Evolutionary conservation across 2,888 invertebrate genomes (phyloP), one percentile per base, ranked within the genome.

Genomic region (Heteromyza rotundicornis): DNA sequence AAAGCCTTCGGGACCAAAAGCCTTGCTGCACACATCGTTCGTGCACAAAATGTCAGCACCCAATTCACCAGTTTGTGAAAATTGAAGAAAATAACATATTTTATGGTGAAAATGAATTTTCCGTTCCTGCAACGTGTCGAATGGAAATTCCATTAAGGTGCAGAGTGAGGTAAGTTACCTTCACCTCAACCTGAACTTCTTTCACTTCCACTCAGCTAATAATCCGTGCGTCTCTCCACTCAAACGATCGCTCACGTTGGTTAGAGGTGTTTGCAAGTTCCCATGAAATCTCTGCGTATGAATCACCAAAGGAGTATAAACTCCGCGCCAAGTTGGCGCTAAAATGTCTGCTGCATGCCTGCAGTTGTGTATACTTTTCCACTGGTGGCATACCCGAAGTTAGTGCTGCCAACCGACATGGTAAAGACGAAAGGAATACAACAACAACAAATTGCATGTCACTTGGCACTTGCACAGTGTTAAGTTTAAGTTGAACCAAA

Each of bases 221-320:
- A 32, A 32, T 17, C 50, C 36, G 20, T 16, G 23, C 49, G 50
- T 71, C 77, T 76, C 74, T 74, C 76, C n/a, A n/a, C n/a, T n/a
- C n/a, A n/a, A 77, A 74, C 74, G 77, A 77, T 74, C 74, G 77
- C 74, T 74, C 74, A 74, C 74, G 67, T 77, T 70, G 67, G 76
- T 40, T 64, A n/a, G 67, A 69, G 63, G 57, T 57, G 57, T 50
- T 57, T 35, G 51, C 57, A 57, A 57, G 57, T 57, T 57, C 51
- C 57, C 57, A 57, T 35, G 50, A 20, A 22, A 16, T 2, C 49
- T 19, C 19, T 19, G 50, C 50, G 17, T 19, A 47, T 32, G 12
- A 32, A 32, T 32, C 32, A 32, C 32, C 12, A 12, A n/a, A n/a
- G 5, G 32, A 32, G 32, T 5, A 32, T 32, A 32, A 32, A 32